Evolutionary conservation across 2,113 vertebrate species (phyloP), one percentile per base, ranked within the genome.

Genomic region (Chloropsis hardwickii): DNA sequence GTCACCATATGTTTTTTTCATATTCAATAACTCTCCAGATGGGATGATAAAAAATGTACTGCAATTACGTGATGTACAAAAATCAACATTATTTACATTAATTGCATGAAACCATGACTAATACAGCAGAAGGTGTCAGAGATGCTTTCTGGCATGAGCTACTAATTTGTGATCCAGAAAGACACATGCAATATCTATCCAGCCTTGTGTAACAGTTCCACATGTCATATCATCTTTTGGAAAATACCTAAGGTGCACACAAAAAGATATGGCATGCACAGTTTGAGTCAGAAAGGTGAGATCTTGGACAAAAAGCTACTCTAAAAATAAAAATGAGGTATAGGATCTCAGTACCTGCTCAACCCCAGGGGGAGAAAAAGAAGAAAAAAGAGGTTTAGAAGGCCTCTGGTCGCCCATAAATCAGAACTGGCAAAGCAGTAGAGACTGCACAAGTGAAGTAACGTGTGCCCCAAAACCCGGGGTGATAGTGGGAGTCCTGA

Each of bases 91-190:
- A 79, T 90, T 90, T 91, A 87, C 13, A 31, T 82, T 53, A 73
- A 62, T 78, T 89, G n/a, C 57, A 84, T 84, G 35, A 69, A 71
- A 3, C 12, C 19, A 33, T 85, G 64, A 92, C 73, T 94, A 95
- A 95, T 72, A 88, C 81, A 85, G 21, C 21, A 93, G 61, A 92
- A 77, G 54, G 44, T 84, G 37, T 50, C 37, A 94, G 70, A 82
- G 53, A 45, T 48, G 31, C 3, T 93, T 93, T 91, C 50, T 85
- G 70, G 35, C 57, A 92, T 60, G 45, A 89, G 27, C 35, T 76
- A 44, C 51, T 47, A 20, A n/a, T 66, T 58, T 85, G 58, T 62
- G n/a, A 87, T 84, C n/a, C 65, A 94, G 70, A 85, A 86, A 89
- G 61, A 20, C 50, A 88, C 3, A 6, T 45, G 48, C 6, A 40